A percentile compares a stretch with the other conserved stretches of the same genome.
These are phyloP conservation scores for Ceyx margarethae DNA, from an alignment of 2,113 vertebrate genomes.

Conservation along the genomic window DNA sequence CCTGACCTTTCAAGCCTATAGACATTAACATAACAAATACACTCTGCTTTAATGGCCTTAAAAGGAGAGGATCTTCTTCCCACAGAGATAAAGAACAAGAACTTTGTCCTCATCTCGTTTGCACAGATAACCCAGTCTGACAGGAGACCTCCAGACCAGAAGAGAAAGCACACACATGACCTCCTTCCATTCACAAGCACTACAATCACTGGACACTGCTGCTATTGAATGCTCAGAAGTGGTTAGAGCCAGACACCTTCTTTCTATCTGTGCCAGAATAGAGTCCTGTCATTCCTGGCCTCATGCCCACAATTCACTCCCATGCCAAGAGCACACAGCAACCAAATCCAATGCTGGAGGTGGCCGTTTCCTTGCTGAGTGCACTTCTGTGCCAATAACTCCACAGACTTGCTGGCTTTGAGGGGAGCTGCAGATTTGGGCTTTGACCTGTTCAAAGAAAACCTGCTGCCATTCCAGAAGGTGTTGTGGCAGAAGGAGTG, in stretches of 20 bases:
- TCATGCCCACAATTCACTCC: neutral
- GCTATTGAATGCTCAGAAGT: neutral
- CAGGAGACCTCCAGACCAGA: neutral
- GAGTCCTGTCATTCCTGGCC: slow-evolving; percentile 13
- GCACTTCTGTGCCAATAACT: neutral
- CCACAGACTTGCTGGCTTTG: neutral
- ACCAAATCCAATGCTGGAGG: neutral
- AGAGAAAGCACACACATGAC: neutral
- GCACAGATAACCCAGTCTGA: neutral
- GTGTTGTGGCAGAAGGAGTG: neutral
- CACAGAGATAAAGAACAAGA: neutral
- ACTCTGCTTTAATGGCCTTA: neutral
- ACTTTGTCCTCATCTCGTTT: neutral
- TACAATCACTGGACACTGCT: neutral
- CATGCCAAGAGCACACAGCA: neutral
- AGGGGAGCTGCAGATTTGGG: neutral
- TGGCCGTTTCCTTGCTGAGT: neutral
- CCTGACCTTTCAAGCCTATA: neutral
- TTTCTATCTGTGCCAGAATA: neutral
- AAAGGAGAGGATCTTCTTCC: neutral
- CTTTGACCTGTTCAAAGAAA: neutral
- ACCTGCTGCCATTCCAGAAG: neutral
- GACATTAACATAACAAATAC: neutral
- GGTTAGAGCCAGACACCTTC: slow-evolving; percentile 42
- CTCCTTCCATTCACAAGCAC: slow-evolving; percentile 8